Conservation (phyloP, 2,797 vertebrate species). For the Pyrocephalus nanus region DNA sequence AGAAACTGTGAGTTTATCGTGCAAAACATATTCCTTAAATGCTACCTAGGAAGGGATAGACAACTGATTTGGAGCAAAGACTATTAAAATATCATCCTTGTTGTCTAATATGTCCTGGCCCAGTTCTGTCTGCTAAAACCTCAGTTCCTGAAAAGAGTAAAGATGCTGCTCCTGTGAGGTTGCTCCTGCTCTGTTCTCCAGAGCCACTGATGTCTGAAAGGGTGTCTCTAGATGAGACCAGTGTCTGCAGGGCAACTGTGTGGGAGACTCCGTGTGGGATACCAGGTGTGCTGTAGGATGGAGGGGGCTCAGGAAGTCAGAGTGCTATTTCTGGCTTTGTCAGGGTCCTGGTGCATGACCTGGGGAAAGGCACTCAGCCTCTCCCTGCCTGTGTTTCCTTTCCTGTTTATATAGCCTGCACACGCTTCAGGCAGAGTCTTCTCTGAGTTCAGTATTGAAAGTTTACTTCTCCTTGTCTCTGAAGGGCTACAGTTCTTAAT, state of each 20-base stretch:
- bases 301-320: slow-evolving; percentile 35
- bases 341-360: neutral
- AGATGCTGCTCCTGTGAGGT: neutral
- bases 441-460: neutral
- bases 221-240: rapidly evolving
- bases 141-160: neutral
- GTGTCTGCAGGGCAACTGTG: neutral
- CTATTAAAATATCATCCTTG: neutral
- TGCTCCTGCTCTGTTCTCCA: neutral
- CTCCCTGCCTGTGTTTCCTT: slow-evolving; percentile 3
- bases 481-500: neutral
- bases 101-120: neutral
- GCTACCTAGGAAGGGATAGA: neutral
- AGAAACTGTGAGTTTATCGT: neutral
- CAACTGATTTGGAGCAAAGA: neutral
- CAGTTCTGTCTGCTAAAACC: neutral
- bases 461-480: neutral
- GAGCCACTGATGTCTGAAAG: neutral
- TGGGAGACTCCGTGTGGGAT: neutral
- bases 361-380: slow-evolving; percentile 28
- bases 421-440: neutral
- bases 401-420: slow-evolving; percentile 42
- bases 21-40: neutral
- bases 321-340: slow-evolving; percentile 39
- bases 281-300: neutral